Conservation (phyloP, 2,888 invertebrate genomes). For the Marronus borbonicus region DNA sequence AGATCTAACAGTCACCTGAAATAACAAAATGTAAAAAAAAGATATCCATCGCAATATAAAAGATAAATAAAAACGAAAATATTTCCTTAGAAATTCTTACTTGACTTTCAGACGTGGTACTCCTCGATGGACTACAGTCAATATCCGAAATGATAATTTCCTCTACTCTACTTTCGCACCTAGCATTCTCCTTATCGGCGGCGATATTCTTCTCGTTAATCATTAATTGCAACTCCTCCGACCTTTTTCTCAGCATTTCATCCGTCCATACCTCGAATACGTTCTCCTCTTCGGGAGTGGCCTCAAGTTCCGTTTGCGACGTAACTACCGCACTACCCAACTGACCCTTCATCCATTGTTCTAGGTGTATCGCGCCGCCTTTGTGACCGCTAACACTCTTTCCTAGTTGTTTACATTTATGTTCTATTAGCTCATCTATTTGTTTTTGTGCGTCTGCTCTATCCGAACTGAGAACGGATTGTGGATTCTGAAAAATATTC, state of each 20-base stretch:
- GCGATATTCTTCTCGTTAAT: constrained; percentile 65
- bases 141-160: constrained; percentile 72
- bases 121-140: constrained; percentile 81
- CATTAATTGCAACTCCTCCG: constrained; percentile 79
- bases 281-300: constrained; percentile 68
- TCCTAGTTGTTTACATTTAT: constrained; percentile 77
- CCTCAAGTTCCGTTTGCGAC: constrained; percentile 45
- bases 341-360: constrained; percentile 87
- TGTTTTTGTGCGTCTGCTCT: constrained; percentile 69
- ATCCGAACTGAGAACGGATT: constrained; percentile 64
- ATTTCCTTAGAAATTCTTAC: constrained; percentile 69
- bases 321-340: constrained; percentile 71
- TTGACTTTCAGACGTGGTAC: constrained; percentile 85
- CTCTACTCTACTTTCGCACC: constrained; percentile 69
- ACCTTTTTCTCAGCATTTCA: constrained; percentile 80
- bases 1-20: constrained; percentile 84
- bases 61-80: too few relatives aligned
- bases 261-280: constrained; percentile 81
- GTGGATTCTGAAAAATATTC: constrained; percentile 66
- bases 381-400: constrained; percentile 77
- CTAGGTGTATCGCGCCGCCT: constrained; percentile 82
- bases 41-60: too few relatives aligned
- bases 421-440: constrained; percentile 76
- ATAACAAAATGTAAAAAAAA: constrained; percentile 41
- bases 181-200: constrained; percentile 55